These are phyloP conservation scores for Megaustenia siamemsis DNA, from an alignment of 2,888 invertebrate species.

Conservation along the genomic window DNA sequence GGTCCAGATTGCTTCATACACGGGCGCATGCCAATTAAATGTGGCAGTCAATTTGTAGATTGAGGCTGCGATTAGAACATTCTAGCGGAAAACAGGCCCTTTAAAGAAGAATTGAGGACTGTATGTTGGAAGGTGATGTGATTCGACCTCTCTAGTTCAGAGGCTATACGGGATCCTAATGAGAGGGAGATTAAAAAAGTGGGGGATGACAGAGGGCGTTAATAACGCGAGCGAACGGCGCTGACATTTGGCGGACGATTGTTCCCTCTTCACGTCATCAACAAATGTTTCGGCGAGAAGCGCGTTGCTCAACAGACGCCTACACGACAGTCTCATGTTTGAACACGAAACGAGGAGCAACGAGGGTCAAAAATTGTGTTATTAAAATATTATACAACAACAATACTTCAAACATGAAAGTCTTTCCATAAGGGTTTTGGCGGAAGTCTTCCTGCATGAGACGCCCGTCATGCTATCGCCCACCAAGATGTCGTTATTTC, in stretches of 20 bases:
- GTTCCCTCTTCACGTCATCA: conserved; percentile 31
- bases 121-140: conserved; percentile 38
- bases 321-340: conserved; percentile 43
- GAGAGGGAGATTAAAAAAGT: conserved; percentile 36
- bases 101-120: conserved; percentile 46
- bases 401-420: conserved; percentile 47
- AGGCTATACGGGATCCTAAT: conserved; percentile 27
- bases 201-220: conserved; percentile 21
- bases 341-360: conserved; percentile 38
- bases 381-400: conserved; percentile 51
- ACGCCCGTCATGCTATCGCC: conserved; percentile 4
- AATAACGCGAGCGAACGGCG: conserved; percentile 39
- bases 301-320: conserved; percentile 40
- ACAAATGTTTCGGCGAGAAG: conserved; percentile 45
- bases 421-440: conserved; percentile 26
- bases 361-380: conserved; percentile 43
- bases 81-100: conserved; percentile 41
- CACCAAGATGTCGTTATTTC: conserved; percentile 40
- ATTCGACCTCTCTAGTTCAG: conserved; percentile 19
- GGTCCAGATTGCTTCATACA: conserved; percentile 37
- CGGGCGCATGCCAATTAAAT: conserved; percentile 46
- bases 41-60: conserved; percentile 52
- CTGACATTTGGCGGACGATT: conserved; percentile 50
- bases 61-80: conserved; percentile 42
- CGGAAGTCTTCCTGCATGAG: conserved; percentile 15